Base-by-base conservation (phyloP, 2,113 vertebrate genomes). In the Opisthocomus hoazin region DNA sequence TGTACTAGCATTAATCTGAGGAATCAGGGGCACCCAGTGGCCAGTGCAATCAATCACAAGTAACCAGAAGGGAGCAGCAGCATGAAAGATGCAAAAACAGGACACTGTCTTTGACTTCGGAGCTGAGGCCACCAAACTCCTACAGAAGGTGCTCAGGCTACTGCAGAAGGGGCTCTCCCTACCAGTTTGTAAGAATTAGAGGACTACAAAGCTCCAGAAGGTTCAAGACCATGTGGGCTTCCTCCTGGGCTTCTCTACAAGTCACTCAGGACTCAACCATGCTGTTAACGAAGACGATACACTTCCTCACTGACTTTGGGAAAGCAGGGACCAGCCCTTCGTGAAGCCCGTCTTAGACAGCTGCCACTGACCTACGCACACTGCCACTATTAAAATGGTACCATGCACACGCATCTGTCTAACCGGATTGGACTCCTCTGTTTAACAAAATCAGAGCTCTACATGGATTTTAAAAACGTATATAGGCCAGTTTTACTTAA, bases 401-500 rank as follows among this genome's bases (percentile, higher is more conserved):
- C 51, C 81, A 56, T 45, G 82, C 57, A 39, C 36, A 7, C 48
- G 29, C 34, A 77, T 90, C 81, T 93, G 54, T 65, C 77, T 83
- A 91, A 90, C 64, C 80, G 66, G 19, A 70, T 78, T 24, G 7
- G 65, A 37, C 37, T 84, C 75, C 60, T 78, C 61, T 73, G 24
- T 71, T 92, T 85, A 96, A 89, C 85, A 70, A 96, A 96, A 87
- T 75, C 70, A 83, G 73, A 70, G 76, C 57, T 87, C 87, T 56
- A 94, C 43, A 71, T 24, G 56, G 39, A 93, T 95, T 91, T 66
- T 45, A 4, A 78, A 93, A 95, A 85, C 96, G 91, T 73, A 97
- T 91, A 89, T 96, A 96, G 90, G 94, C 66, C 93, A 96, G 60
- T 92, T 96, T 97, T 96, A 94, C 84, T 97, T 96, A 95, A 96